A percentile compares a stretch with the other conserved stretches of the same genome.
Evolutionary conservation across 2,888 invertebrate genomes (phyloP).

Genomic region (Arge pagana): DNA sequence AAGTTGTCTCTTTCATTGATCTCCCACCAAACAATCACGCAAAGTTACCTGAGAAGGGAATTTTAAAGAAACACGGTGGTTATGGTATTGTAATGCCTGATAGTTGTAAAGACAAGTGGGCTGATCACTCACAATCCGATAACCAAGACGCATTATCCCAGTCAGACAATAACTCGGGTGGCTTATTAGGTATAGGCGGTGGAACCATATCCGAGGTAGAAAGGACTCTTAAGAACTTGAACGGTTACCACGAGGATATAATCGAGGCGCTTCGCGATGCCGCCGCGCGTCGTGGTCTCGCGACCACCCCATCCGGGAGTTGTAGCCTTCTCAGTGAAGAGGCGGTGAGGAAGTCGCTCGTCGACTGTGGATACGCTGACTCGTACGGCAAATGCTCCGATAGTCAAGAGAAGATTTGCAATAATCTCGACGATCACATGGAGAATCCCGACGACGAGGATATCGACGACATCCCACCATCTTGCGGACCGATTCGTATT

Average conservation of each 20-base stretch:
- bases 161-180: slow-evolving; percentile 26
- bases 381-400: slow-evolving; percentile 65
- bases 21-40: slow-evolving; percentile 75
- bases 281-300: slow-evolving; percentile 71
- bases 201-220: slow-evolving; percentile 78
- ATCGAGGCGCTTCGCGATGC: slow-evolving; percentile 87
- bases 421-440: slow-evolving; percentile 60
- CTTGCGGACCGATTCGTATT: slow-evolving; percentile 84
- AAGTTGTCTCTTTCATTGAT: slow-evolving; percentile 81
- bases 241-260: slow-evolving; percentile 92
- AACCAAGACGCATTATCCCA: slow-evolving; percentile 66
- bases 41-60: slow-evolving; percentile 87
- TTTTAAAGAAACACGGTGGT: slow-evolving; percentile 83
- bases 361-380: slow-evolving; percentile 67
- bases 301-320: slow-evolving; percentile 67
- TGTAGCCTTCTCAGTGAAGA: slow-evolving; percentile 72
- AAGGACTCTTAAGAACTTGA: slow-evolving; percentile 83
- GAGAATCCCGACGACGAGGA: slow-evolving; percentile 64
- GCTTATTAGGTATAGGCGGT: slow-evolving; percentile 56
- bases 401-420: slow-evolving; percentile 76
- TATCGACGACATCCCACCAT: slow-evolving; percentile 77
- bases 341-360: slow-evolving; percentile 69
- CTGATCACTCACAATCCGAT: slow-evolving; percentile 73
- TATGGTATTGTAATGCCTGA: slow-evolving; percentile 74
- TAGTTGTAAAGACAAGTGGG: slow-evolving; percentile 76